Conservation (phyloP, 2,888 invertebrate species). For the Dryadula phaetusa region DNA sequence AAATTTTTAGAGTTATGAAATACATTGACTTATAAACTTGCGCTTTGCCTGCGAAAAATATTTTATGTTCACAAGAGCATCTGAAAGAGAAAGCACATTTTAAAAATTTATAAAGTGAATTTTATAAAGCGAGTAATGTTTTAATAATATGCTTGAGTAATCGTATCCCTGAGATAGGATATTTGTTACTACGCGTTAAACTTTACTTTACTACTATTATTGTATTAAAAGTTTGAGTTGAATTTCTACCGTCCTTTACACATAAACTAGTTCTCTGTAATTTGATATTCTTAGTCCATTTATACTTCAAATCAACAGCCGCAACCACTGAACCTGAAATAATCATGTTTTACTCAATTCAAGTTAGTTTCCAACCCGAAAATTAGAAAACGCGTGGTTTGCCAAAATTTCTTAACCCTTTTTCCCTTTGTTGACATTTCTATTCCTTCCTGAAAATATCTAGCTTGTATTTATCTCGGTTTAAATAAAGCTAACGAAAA, state of each 20-base stretch:
- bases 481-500: conserved; percentile 21
- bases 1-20: conserved; percentile 36
- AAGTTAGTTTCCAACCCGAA: conserved; percentile 13
- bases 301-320: conserved; percentile 28
- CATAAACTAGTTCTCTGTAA: conserved; percentile 27
- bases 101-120: no score
- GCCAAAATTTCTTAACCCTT: conserved; percentile 22
- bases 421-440: conserved; percentile 19
- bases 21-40: conserved; percentile 22
- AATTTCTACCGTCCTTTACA: conserved; percentile 1
- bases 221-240: conserved; percentile 13
- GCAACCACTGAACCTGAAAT: conserved; percentile 17
- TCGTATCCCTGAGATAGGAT: no score
- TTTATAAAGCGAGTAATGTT: no score
- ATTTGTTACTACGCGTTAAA: not conserved
- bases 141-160: no score
- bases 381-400: conserved; percentile 6
- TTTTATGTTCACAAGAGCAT: conserved; percentile 6
- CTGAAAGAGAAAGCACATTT: no score
- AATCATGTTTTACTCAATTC: conserved; percentile 17
- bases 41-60: not conserved
- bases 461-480: conserved; percentile 17
- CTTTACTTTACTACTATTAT: no score
- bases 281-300: conserved; percentile 29
- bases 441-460: conserved; percentile 2